Conservation (phyloP, 2,888 invertebrate species). For the Junonia oenone region DNA sequence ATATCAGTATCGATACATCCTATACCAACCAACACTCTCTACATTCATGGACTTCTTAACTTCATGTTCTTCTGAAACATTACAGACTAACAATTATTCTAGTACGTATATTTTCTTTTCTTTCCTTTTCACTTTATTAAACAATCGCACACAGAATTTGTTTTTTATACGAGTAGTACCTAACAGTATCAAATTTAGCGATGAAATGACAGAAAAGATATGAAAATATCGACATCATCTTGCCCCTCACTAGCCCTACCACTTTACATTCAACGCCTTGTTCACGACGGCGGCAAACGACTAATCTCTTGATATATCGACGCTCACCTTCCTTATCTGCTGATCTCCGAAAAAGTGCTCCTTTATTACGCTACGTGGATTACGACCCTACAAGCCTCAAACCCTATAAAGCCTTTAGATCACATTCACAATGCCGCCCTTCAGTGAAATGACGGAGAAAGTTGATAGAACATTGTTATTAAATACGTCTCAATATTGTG, state of each 20-base stretch:
- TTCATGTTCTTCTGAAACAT: too few relatives aligned
- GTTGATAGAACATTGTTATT: background rate
- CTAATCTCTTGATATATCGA: constrained; percentile 76
- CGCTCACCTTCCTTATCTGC: constrained; percentile 70
- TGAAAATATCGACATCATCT: constrained; percentile 7
- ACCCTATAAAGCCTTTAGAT: constrained; percentile 36
- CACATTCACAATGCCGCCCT: constrained; percentile 16
- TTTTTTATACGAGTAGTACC: too few relatives aligned
- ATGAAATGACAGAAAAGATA: background rate
- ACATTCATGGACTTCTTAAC: background rate
- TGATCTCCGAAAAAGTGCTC: constrained; percentile 67
- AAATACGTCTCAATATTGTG: background rate
- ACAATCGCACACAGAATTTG: too few relatives aligned
- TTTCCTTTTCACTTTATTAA: too few relatives aligned
- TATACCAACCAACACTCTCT: background rate
- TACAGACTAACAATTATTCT: too few relatives aligned
- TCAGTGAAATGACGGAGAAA: background rate
- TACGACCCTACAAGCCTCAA: constrained; percentile 41
- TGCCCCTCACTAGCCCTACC: constrained; percentile 37
- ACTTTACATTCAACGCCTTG: constrained; percentile 65
- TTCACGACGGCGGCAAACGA: constrained; percentile 57
- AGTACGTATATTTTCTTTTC: too few relatives aligned
- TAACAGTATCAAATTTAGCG: too few relatives aligned
- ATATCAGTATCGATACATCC: background rate
- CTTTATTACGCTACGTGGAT: constrained; percentile 61